These are phyloP conservation scores for Branchinecta sandiegonensis DNA, from an alignment of 2,888 invertebrate species.

Conservation along the genomic window DNA sequence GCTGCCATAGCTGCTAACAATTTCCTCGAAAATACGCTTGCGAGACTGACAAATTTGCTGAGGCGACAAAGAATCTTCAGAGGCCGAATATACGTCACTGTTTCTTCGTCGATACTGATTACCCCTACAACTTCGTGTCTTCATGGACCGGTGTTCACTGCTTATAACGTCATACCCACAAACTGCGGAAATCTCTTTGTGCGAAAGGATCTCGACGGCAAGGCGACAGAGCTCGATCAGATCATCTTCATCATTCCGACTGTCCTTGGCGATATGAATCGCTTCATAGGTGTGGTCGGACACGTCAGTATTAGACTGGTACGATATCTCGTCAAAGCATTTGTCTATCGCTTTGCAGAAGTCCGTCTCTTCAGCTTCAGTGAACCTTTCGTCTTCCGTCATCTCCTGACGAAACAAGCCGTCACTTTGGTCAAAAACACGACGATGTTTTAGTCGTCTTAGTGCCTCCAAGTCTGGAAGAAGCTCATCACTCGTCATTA, in stretches of 20 bases:
- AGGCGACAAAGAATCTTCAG: too few relatives aligned
- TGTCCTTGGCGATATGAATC: not conserved
- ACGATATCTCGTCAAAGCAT: conserved; percentile 6
- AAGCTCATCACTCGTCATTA: not conserved
- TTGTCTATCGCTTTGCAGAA: not conserved
- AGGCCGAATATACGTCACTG: too few relatives aligned
- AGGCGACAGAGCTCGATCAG: not conserved
- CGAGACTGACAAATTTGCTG: too few relatives aligned
- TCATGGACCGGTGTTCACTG: too few relatives aligned
- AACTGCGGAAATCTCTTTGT: too few relatives aligned
- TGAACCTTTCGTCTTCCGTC: not conserved
- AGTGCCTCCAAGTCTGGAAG: not conserved
- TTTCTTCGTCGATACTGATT: too few relatives aligned
- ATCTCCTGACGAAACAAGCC: not conserved
- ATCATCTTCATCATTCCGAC: not conserved
- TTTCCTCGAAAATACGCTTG: too few relatives aligned
- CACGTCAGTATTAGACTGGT: not conserved
- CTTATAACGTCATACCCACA: too few relatives aligned
- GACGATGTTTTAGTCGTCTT: too few relatives aligned
- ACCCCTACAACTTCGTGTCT: too few relatives aligned
- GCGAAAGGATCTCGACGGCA: not conserved
- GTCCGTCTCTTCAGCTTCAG: not conserved
- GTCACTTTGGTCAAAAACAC: not conserved
- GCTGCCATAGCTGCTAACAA: too few relatives aligned
- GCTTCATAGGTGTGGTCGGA: conserved; percentile 6